These are phyloP conservation scores for Cydia amplana DNA, from an alignment of 1,140 invertebrate species.

Conservation along the genomic window DNA sequence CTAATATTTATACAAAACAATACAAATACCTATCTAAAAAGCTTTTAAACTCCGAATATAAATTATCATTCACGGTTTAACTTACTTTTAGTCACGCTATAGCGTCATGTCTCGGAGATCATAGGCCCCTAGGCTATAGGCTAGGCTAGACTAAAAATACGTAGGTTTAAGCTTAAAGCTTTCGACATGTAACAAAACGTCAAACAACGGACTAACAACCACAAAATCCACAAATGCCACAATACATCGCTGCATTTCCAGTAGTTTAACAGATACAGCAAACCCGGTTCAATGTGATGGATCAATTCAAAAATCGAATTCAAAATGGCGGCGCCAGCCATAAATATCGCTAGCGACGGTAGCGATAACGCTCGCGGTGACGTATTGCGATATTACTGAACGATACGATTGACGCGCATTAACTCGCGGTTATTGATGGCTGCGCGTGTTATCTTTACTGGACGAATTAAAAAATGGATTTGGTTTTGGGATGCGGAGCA, in stretches of 20 bases:
- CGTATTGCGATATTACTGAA: conserved; percentile 14
- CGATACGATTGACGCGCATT: conserved; percentile 16
- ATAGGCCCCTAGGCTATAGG: too few species aligned
- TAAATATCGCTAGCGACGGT: conserved; percentile 9
- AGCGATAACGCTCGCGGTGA: conserved; percentile 4
- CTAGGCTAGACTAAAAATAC: too few species aligned
- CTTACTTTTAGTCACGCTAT: too few species aligned
- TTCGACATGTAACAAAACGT: too few species aligned
- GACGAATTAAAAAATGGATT: neutral
- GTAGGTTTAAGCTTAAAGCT: too few species aligned
- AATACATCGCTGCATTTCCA: neutral
- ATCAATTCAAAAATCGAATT: conserved; percentile 21
- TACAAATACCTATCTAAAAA: too few species aligned
- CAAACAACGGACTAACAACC: too few species aligned
- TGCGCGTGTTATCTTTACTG: neutral
- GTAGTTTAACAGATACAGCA: neutral
- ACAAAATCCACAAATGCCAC: neutral
- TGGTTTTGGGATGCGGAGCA: neutral
- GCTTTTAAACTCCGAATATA: too few species aligned
- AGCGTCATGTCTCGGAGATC: too few species aligned
- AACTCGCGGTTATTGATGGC: conserved; percentile 10
- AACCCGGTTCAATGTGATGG: neutral
- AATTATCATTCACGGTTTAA: too few species aligned
- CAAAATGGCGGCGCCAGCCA: neutral
- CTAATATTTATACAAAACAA: too few species aligned